Base-by-base conservation (phyloP, 1,140 invertebrate genomes). In the Agraylea sexmaculata region DNA sequence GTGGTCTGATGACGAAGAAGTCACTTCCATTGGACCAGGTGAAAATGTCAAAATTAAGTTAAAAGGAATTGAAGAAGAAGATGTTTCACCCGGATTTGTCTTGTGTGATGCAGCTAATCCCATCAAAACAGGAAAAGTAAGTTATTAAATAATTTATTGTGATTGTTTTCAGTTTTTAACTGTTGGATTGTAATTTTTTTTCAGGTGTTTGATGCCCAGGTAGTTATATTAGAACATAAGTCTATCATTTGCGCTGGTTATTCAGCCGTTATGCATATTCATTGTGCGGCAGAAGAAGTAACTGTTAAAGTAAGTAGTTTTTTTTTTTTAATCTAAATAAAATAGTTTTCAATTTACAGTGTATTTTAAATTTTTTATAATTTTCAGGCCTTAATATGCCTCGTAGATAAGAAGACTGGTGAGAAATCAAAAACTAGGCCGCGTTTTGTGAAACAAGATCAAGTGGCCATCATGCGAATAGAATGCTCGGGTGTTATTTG, bases 41-140 rank as follows among this genome's bases (percentile, higher is more conserved):
- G 94, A 99, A 69, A 99, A 99, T 68, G 91, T 99, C 2, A 97
- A 97, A 70, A 83, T 98, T 32, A 99, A 99, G 70, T 75, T 99
- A 51, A 96, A 97, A 69, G 75, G 93, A 37, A 90, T 99, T 43
- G 96, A 99, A 70, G 95, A 99, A 62, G 92, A 95, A 68, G 93
- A 99, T 58, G 89, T 99, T 4, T 92, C 90, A 40, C 83, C 90
- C 16, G 96, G 96, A 33, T 99, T 99, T 69, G 92, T 99, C 20
- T 70, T 99, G 27, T 99, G 96, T 64, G 93, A 97, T 57, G 77
- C 83, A 28, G 73, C 77, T 37, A 85, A 84, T 63, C 87, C 93
- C n/a, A 98, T 95, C 53, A 89, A 85, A 54, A 93, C 90, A 20
- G 92, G 91, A 38, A 80, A 79, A 64, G 73, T 73, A 46, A 54